Base-by-base conservation (phyloP, 2,797 vertebrate species). In the Galago senegalensis region DNA sequence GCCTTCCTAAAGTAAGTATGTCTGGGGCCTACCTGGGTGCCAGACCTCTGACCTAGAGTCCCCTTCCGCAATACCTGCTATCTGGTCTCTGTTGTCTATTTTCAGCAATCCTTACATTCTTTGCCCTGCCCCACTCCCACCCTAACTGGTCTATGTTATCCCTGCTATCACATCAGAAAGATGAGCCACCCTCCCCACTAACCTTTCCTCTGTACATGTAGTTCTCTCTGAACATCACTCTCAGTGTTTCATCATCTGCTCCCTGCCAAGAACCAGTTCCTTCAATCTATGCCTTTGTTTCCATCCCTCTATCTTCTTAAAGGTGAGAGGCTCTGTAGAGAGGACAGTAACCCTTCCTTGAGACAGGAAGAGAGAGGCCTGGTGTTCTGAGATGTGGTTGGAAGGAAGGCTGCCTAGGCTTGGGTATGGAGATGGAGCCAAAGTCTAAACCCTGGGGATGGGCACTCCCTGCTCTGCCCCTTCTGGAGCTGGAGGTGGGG, bases 1-100 rank as follows among this genome's bases (percentile, higher is more conserved):
- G 93, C 82, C 58, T 60, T 70, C 61, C 73, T 93, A 69, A 94
- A 95, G 98, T 98, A 86, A 98, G 98, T 98, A 97, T 92, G 49
- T 77, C 70, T 46, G 13, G 58, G 83, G 34, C 31, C 72, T 77
- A 40, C 34, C 53, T 93, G 61, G 23, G 31, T 81, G 43, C 69
- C 61, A 56, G 49, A 37, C 34, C 43, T 87, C 72, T 93, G 73
- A 34, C 73, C 43, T 56, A 79, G 20, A 70, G 21, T 23, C 18
- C n/a, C 67, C 25, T 89, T 84, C 60, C 77, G 63, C 10, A 4
- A 61, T 18, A 77, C 17, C 92, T 95, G 75, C 82, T 80, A 11
- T 77, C 13, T 76, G 43, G 14, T 85, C 20, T 84, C 88, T 91
- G 29, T 53, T 65, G 11, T 81, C 43, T 91, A 5, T 34, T 75